Conservation (phyloP, 1,140 invertebrate genomes). For the Drosophila jambulina region DNA sequence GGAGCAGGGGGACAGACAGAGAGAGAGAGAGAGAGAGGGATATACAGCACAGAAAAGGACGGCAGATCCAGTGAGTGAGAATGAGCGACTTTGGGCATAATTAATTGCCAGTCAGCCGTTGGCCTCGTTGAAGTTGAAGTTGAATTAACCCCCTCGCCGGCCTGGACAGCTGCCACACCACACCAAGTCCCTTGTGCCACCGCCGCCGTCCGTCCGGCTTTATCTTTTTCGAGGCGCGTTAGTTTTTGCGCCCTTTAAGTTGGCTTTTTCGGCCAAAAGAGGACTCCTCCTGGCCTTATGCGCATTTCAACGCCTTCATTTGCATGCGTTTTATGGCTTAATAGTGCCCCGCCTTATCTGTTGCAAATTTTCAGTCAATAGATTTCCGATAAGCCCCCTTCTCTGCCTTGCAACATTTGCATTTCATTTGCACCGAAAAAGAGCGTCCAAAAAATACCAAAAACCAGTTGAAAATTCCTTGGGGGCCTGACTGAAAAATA, state of each 20-base stretch:
- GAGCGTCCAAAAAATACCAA: slow-evolving; percentile 4
- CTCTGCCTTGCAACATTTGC: slow-evolving; percentile 48
- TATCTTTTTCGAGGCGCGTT: slow-evolving; percentile 74
- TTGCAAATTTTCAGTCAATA: slow-evolving; percentile 74
- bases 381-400: slow-evolving; percentile 63
- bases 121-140: slow-evolving; percentile 59
- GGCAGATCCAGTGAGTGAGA: slow-evolving; percentile 41
- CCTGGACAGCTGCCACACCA: slow-evolving; percentile 54
- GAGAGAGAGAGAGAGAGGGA: background rate
- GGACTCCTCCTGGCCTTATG: slow-evolving; percentile 45
- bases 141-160: slow-evolving; percentile 45
- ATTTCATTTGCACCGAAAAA: slow-evolving; percentile 72
- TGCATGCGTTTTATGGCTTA: slow-evolving; percentile 84
- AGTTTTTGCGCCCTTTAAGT: slow-evolving; percentile 80
- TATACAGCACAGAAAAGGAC: background rate
- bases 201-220: slow-evolving; percentile 13
- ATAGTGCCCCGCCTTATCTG: slow-evolving; percentile 66
- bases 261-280: slow-evolving; percentile 30
- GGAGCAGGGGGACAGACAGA: background rate
- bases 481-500: slow-evolving; percentile 34
- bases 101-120: slow-evolving; percentile 82
- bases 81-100: slow-evolving; percentile 71
- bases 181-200: slow-evolving; percentile 12
- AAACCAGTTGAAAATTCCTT: slow-evolving; percentile 53
- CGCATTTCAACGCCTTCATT: slow-evolving; percentile 84